phyloP scores from a whole-genome alignment of 2,888 invertebrate species.

The Drosophila falleni region DNA sequence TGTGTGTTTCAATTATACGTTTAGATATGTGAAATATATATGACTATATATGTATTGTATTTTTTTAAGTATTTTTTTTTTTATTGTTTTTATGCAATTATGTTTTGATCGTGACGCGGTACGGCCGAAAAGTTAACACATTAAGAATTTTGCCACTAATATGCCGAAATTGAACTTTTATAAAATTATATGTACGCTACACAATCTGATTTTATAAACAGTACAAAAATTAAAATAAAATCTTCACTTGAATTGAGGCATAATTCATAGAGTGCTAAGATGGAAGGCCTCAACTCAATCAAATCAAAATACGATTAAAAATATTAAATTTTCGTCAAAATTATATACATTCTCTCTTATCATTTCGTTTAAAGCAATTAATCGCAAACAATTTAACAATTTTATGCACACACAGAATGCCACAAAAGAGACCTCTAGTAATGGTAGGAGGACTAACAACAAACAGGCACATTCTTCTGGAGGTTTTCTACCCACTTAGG shows the following conservation, averaged over 20 bases:
- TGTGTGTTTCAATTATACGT: conserved; percentile 6
- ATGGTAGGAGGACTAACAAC: conserved; percentile 16
- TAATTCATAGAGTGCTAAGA: conserved; percentile 40
- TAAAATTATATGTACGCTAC: conserved; percentile 74
- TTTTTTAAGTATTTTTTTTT: conserved; percentile 1
- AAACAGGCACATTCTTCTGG: conserved; percentile 27
- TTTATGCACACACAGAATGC: conserved; percentile 18
- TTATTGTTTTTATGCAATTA: conserved; percentile 43
- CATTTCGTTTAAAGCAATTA: conserved; percentile 28
- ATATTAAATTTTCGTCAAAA: not conserved
- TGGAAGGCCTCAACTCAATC: not conserved
- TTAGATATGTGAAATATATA: conserved; percentile 22
- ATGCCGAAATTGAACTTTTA: conserved; percentile 74
- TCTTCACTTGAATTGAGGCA: conserved; percentile 33
- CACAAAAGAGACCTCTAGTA: conserved; percentile 30
- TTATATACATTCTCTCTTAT: conserved; percentile 6
- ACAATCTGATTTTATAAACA: conserved; percentile 75
- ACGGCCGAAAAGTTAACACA: conserved; percentile 74
- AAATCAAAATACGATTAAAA: not conserved
- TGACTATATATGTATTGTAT: not conserved
- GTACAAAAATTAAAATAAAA: conserved; percentile 58
- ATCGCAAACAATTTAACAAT: conserved; percentile 28
- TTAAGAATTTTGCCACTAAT: conserved; percentile 74
- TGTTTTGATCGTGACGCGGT: conserved; percentile 64
- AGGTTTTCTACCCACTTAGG: conserved; percentile 4